phyloP scores from a whole-genome alignment of 2,113 vertebrate genomes.

The Siphamia tubifer region DNA sequence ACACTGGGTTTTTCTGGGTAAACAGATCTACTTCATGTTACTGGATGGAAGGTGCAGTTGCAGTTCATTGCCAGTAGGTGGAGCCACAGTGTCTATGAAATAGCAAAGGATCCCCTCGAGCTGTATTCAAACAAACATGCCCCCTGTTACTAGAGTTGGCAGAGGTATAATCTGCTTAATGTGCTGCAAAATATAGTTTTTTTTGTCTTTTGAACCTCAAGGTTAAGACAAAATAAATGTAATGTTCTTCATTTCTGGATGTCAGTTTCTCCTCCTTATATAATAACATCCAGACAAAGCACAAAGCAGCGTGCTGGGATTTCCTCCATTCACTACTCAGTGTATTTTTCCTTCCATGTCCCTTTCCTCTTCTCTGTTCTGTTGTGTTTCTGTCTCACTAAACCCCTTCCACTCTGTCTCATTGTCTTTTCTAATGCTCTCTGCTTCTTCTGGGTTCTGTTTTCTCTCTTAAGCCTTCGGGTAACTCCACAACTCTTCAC shows the following conservation, averaged over 20 bases:
- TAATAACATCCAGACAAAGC: no score
- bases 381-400: background rate
- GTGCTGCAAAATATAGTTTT: background rate
- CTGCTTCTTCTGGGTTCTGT: background rate
- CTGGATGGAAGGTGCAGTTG: background rate
- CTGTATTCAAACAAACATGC: background rate
- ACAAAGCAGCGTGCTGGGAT: no score
- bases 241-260: no score
- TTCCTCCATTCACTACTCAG: no score
- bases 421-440: background rate
- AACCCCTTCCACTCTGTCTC: slow-evolving; percentile 1
- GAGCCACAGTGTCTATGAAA: slow-evolving; percentile 17
- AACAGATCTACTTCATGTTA: no score
- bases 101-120: background rate
- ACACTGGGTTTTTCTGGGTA: no score
- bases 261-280: no score
- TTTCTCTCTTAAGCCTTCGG: background rate
- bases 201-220: no score
- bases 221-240: no score
- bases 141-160: background rate
- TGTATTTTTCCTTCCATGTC: no score
- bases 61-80: slow-evolving; percentile 40
- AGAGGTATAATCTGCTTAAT: background rate
- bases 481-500: slow-evolving; percentile 16
- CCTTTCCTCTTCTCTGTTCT: background rate